These are phyloP conservation scores for Euura lappo DNA, from an alignment of 1,140 invertebrate genomes.

Conservation along the genomic window DNA sequence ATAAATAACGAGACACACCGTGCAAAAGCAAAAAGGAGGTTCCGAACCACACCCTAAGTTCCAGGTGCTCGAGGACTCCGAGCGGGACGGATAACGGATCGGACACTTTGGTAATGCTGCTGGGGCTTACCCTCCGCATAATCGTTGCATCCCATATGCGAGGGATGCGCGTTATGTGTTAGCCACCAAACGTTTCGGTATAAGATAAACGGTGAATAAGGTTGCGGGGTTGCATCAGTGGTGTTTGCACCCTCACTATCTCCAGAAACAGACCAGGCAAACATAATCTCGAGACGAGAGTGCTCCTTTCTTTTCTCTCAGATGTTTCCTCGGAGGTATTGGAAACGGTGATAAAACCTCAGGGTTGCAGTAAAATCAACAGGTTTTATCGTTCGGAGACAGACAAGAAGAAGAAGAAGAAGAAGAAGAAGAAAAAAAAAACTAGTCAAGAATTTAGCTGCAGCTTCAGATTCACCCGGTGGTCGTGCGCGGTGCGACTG, in stretches of 20 bases:
- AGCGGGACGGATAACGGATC: constrained; percentile 24
- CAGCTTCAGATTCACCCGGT: too few relatives aligned
- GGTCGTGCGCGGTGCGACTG: not conserved
- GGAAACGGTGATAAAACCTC: too few relatives aligned
- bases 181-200: too few relatives aligned
- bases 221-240: not conserved
- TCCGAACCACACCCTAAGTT: constrained; percentile 1
- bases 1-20: constrained; percentile 29
- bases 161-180: not conserved
- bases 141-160: constrained; percentile 36
- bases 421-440: too few relatives aligned
- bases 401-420: too few relatives aligned
- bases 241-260: not conserved
- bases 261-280: not conserved
- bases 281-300: not conserved
- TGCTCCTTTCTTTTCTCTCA: too few relatives aligned
- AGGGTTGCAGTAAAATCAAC: too few relatives aligned
- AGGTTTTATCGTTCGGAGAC: too few relatives aligned
- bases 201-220: too few relatives aligned
- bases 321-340: too few relatives aligned
- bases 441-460: too few relatives aligned
- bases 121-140: constrained; percentile 36
- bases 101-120: constrained; percentile 34
- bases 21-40: constrained; percentile 21
- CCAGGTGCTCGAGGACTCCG: constrained; percentile 25